Evolutionary conservation across 2,113 vertebrate species (phyloP).

Genomic region (Dasyurus viverrinus): DNA sequence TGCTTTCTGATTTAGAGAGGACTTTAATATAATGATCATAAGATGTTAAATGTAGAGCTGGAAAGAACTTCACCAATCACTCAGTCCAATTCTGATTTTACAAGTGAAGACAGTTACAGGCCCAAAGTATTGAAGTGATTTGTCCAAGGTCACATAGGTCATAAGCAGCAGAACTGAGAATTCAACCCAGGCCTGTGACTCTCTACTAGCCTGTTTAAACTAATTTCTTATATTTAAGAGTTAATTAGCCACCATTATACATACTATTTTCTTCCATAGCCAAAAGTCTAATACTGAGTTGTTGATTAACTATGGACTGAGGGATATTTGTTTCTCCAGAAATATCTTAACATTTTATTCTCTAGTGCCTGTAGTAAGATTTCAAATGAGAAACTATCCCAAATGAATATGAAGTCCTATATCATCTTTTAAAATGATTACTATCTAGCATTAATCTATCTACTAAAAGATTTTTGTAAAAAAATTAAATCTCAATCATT

Average conservation of each 20-base stretch:
- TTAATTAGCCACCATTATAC: neutral
- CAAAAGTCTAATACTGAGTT: slow-evolving; percentile 18
- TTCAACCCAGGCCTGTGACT: neutral
- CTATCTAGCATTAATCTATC: neutral
- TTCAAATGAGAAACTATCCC: slow-evolving; percentile 14
- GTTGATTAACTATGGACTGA: neutral
- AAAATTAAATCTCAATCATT: neutral
- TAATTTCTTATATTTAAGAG: neutral
- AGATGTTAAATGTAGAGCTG: neutral
- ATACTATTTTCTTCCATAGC: neutral
- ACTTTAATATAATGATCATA: neutral
- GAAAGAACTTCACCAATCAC: neutral
- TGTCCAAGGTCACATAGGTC: neutral
- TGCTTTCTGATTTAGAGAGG: neutral
- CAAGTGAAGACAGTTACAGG: neutral
- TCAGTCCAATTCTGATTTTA: neutral
- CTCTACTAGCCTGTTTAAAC: neutral
- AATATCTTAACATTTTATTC: slow-evolving; percentile 38
- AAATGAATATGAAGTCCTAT: slow-evolving; percentile 44
- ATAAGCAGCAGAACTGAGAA: neutral
- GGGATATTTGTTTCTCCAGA: slow-evolving; percentile 6
- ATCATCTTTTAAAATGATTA: neutral
- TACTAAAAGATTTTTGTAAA: neutral
- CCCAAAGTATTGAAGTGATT: neutral
- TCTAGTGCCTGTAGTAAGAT: slow-evolving; percentile 18